Conservation (phyloP, 30 jellyfish, hydroid and myxozoan genomes). For the Turritopsis rubra region DNA sequence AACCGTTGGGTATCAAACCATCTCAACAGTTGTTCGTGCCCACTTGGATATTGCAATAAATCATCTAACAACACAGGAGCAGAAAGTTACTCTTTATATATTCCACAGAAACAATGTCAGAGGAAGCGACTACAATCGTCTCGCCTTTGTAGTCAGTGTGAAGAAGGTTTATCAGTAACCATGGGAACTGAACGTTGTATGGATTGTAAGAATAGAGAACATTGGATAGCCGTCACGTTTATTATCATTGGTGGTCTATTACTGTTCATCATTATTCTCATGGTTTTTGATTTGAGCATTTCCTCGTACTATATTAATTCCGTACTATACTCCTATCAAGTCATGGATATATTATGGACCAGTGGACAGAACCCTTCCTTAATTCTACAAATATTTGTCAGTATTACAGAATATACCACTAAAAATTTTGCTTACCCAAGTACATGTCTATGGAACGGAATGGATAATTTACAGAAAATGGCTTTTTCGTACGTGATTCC, state of each 20-base stretch:
- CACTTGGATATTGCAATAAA: conserved; percentile 26
- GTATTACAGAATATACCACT: conserved; percentile 7
- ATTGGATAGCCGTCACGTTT: not conserved
- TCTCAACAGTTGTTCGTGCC: not conserved
- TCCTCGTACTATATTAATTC: conserved; percentile 14
- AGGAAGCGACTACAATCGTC: conserved; percentile 7
- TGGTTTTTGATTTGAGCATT: conserved; percentile 9
- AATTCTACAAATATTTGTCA: not conserved
- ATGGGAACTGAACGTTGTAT: conserved; percentile 16
- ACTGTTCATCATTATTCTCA: not conserved
- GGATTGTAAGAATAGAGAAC: not conserved
- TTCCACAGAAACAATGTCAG: conserved; percentile 12
- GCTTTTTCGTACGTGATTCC: conserved; percentile 12
- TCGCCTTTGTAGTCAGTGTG: conserved; percentile 19
- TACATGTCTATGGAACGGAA: conserved; percentile 11
- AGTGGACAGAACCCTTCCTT: no score
- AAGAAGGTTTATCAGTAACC: not conserved
- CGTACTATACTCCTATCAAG: conserved; percentile 25
- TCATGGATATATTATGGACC: conserved; percentile 7
- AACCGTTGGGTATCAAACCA: conserved; percentile 10
- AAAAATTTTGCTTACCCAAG: conserved; percentile 7
- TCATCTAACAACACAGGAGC: not conserved
- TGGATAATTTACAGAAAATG: conserved; percentile 21
- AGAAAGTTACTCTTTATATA: not conserved
- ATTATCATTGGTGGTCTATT: not conserved